Conservation (phyloP, 92 coral and sea anemone species). For the Palythoa grandis region DNA sequence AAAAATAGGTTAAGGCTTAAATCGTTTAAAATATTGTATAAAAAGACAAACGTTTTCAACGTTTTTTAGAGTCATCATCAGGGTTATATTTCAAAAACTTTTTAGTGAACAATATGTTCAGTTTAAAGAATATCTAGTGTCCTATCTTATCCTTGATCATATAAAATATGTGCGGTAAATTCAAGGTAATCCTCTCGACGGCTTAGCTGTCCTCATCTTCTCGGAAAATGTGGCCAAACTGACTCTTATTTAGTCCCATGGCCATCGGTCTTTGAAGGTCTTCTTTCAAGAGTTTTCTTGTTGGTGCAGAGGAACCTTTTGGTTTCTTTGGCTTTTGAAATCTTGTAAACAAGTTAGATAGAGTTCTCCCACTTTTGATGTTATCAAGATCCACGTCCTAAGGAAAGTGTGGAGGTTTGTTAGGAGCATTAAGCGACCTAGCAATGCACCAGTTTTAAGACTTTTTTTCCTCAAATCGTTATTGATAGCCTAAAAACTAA, state of each 20-base stretch:
- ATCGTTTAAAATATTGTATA: too few relatives aligned
- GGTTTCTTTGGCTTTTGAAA: conserved; percentile 24
- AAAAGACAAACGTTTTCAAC: too few relatives aligned
- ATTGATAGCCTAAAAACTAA: too few relatives aligned
- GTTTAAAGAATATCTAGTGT: too few relatives aligned
- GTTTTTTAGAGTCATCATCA: too few relatives aligned
- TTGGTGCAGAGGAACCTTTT: conserved; percentile 2
- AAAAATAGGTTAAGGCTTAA: too few relatives aligned
- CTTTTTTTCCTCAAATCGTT: too few relatives aligned
- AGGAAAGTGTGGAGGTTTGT: background rate
- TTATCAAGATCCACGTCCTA: conserved; percentile 16
- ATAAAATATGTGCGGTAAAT: background rate
- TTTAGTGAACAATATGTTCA: too few relatives aligned
- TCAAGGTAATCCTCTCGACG: too few relatives aligned
- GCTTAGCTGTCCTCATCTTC: background rate
- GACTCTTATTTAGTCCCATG: conserved; percentile 19
- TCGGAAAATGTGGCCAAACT: background rate
- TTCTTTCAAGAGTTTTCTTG: background rate
- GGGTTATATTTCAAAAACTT: too few relatives aligned
- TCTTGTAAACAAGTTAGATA: conserved; percentile 10
- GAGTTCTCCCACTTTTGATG: background rate
- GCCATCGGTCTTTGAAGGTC: conserved; percentile 2
- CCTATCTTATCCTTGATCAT: too few relatives aligned
- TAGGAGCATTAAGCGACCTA: background rate
- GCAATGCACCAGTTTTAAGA: too few relatives aligned